phyloP scores from a whole-genome alignment of 2,797 vertebrate species.

The Paedocypris micromegethes region DNA sequence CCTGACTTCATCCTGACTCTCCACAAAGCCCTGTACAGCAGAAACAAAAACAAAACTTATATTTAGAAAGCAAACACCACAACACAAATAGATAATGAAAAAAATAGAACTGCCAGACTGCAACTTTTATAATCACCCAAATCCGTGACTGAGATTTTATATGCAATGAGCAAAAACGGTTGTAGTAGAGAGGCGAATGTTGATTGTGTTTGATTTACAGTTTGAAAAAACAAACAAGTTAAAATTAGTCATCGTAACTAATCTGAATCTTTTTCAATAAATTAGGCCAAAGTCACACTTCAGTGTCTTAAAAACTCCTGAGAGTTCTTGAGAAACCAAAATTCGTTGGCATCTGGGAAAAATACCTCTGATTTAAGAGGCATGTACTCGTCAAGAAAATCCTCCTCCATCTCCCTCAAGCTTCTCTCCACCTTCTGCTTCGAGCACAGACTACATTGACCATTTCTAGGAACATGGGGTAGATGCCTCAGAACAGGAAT shows the following conservation, averaged over 20 bases:
- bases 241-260: no score
- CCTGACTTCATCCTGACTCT: slow-evolving; percentile 57
- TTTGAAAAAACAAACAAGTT: no score
- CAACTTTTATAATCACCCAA: no score
- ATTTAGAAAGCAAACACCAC: no score
- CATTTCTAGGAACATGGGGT: not conserved
- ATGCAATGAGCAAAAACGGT: no score
- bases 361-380: slow-evolving; percentile 64
- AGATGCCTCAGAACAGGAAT: slow-evolving; percentile 62
- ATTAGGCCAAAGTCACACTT: no score
- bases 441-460: slow-evolving; percentile 2
- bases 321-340: not conserved
- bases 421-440: slow-evolving; percentile 52
- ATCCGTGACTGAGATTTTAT: no score
- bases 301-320: not conserved
- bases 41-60: not conserved
- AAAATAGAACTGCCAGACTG: no score
- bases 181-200: no score
- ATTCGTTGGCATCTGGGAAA: not conserved
- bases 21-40: slow-evolving; percentile 40
- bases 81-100: no score
- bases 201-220: no score
- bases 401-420: slow-evolving; percentile 65
- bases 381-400: slow-evolving; percentile 70
- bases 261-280: no score